Percentiles rank a stretch among this genome's conserved stretches.
phyloP scores from a whole-genome alignment of 2,888 invertebrate species.

The Lasioglossum vierecki region DNA sequence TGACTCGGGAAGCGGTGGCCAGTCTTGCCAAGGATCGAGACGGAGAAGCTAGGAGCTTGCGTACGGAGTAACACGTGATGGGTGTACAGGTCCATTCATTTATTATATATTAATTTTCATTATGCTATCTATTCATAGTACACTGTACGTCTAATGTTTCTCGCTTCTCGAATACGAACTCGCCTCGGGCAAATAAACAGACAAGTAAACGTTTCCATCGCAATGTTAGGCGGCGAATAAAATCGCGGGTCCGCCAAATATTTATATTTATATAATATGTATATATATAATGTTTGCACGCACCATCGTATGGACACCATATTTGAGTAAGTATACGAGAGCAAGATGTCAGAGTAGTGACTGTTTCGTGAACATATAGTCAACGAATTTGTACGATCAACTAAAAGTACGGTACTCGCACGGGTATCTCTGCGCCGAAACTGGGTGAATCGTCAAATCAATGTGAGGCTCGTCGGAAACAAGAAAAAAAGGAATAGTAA shows the following conservation, averaged over 20 bases:
- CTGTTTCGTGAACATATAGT: conserved; percentile 64
- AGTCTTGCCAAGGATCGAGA: not conserved
- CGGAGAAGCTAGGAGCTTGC: conserved; percentile 7
- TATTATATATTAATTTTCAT: conserved; percentile 81
- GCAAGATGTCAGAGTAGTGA: conserved; percentile 75
- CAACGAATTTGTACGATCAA: conserved; percentile 70
- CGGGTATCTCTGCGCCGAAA: conserved; percentile 54
- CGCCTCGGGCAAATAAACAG: conserved; percentile 60
- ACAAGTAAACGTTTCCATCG: conserved; percentile 31
- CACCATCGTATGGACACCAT: conserved; percentile 37
- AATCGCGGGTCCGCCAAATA: conserved; percentile 27
- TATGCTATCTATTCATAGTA: conserved; percentile 80
- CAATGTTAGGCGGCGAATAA: conserved; percentile 41
- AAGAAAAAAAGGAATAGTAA: conserved; percentile 37
- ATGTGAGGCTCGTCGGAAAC: conserved; percentile 37
- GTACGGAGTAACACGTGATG: conserved; percentile 26
- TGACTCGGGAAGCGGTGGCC: not conserved
- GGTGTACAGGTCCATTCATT: conserved; percentile 78
- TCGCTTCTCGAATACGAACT: conserved; percentile 78
- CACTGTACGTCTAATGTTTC: conserved; percentile 73
- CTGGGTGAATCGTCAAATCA: conserved; percentile 47
- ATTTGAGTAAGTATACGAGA: conserved; percentile 62
- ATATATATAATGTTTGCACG: not conserved
- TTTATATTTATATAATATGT: conserved; percentile 9
- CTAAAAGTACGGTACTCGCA: conserved; percentile 54